A percentile compares a stretch with the other conserved stretches of the same genome.
Conservation (phyloP, 1,140 invertebrate species). For the Aphaenogaster ashmeadi region DNA sequence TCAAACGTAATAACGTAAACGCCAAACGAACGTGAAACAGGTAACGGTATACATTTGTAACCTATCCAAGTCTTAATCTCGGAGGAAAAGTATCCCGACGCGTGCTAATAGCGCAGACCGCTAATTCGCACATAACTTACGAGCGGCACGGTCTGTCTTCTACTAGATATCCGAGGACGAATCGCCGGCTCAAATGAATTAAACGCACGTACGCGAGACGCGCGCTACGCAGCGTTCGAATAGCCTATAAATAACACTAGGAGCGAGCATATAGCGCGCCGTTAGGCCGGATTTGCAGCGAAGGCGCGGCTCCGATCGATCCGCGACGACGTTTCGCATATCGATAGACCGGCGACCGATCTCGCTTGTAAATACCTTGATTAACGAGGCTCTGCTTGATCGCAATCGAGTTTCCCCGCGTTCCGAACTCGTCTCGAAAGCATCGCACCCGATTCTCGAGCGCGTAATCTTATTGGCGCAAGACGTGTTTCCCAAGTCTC, state of each 20-base stretch:
- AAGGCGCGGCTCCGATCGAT: conserved; percentile 78
- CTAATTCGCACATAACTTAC: conserved; percentile 66
- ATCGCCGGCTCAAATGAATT: conserved; percentile 72
- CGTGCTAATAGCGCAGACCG: conserved; percentile 25
- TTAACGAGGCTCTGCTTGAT: conserved; percentile 75
- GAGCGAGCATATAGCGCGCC: conserved; percentile 66
- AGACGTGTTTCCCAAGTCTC: background rate
- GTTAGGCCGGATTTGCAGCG: conserved; percentile 78
- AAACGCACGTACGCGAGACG: conserved; percentile 74
- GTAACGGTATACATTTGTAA: background rate
- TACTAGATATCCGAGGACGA: conserved; percentile 57
- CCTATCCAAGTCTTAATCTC: background rate
- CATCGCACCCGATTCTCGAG: conserved; percentile 4
- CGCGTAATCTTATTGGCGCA: background rate
- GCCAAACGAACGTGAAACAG: background rate
- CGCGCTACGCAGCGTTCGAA: conserved; percentile 75
- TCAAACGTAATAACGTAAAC: conserved; percentile 7
- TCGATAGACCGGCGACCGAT: conserved; percentile 75
- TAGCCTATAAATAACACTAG: conserved; percentile 79
- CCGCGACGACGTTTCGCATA: conserved; percentile 72
- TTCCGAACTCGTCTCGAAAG: conserved; percentile 54
- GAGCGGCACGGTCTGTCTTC: conserved; percentile 30
- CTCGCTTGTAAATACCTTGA: conserved; percentile 83
- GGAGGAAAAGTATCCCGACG: background rate
- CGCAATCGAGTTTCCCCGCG: conserved; percentile 43